Percentiles rank a stretch among this genome's conserved stretches.
These are phyloP conservation scores for Notocelia uddmanniana DNA, from an alignment of 2,888 invertebrate species.

Conservation along the genomic window DNA sequence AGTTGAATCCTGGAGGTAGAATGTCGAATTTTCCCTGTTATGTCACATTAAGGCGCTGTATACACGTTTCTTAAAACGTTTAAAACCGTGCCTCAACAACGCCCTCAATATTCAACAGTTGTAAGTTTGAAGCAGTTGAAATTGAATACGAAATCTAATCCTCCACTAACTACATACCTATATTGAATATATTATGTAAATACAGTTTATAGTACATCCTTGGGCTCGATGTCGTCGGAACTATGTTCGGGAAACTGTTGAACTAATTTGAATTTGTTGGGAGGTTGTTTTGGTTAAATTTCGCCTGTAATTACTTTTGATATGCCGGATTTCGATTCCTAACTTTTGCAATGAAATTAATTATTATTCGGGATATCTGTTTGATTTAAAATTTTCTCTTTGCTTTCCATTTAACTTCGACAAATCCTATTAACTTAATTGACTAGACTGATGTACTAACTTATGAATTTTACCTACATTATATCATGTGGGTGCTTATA, in stretches of 20 bases:
- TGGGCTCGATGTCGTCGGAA: conserved; percentile 28
- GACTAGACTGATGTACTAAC: not conserved
- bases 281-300: conserved; percentile 34
- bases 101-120: conserved; percentile 28
- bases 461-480: no score
- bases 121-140: conserved; percentile 16
- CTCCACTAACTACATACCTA: conserved; percentile 34
- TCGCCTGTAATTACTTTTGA: conserved; percentile 33
- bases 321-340: conserved; percentile 23
- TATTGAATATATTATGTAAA: conserved; percentile 47
- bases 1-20: no score
- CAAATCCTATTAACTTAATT: not conserved
- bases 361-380: conserved; percentile 12
- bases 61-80: conserved; percentile 1
- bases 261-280: conserved; percentile 46
- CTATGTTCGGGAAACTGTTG: conserved; percentile 39
- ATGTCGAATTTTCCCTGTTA: no score
- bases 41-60: no score
- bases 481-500: no score
- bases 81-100: not conserved
- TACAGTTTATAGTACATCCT: conserved; percentile 37
- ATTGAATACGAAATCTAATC: conserved; percentile 46
- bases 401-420: not conserved
- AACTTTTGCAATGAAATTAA: conserved; percentile 34
- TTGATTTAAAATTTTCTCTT: not conserved